Evolutionary conservation across 2,888 invertebrate genomes (phyloP), one percentile per base, ranked within the genome.

Genomic region (Luperina testacea): DNA sequence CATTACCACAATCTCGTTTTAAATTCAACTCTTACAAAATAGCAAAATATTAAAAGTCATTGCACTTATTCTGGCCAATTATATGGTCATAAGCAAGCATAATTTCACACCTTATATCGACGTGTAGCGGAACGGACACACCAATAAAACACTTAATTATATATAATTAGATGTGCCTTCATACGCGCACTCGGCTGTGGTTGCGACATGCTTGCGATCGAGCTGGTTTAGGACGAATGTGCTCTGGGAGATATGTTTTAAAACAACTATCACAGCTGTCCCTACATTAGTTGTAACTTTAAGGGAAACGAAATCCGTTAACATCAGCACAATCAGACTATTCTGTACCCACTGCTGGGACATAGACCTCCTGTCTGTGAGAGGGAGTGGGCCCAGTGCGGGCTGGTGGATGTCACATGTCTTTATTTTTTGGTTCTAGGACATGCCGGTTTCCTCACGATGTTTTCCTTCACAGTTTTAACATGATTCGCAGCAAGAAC

Each of bases 71-170:
- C 78, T 27, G 64, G 51, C 27, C 85, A 85, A 87, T 86, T 85
- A 85, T 74, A 85, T 70, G 75, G 75, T 83, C 86, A 65, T 71
- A 83, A 73, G 51, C 65, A 38, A 75, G 68, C 75, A 87, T 76
- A 82, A 84, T 82, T 88, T 87, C 69, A 75, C 88, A 87, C 85
- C 82, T 87, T 81, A 87, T 87, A 85, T 73, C 80, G 77, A 65
- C 64, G 57, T 71, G 57, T 45, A 64, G 70, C 73, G 75, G 80
- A 77, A 84, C 74, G 72, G 80, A 77, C 67, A 80, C 72, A 72
- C 72, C 59, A 81, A 86, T 88, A 85, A 84, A 90, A 83, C 72
- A 86, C 85, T 80, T 89, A 90, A 88, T 90, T 89, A 83, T 87
- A 76, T 83, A 87, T 89, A 88, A 90, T 89, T 78, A 80, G 76